Conservation (phyloP, 2,797 vertebrate genomes). For the Enteromius thamalakanensis region DNA sequence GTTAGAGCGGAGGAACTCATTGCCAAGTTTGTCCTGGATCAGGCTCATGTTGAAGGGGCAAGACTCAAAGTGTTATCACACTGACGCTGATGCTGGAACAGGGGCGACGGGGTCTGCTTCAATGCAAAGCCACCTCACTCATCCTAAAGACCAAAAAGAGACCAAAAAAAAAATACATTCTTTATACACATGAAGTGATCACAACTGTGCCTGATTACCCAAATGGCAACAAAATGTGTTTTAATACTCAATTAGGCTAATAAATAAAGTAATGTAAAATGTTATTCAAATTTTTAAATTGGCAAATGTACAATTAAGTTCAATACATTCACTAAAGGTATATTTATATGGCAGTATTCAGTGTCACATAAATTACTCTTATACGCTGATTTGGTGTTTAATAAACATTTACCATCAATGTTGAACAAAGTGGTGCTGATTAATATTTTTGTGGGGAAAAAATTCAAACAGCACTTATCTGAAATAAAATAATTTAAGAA, state of each 20-base stretch:
- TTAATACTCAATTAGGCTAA: background rate
- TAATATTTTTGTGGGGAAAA: background rate
- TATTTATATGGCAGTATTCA: background rate
- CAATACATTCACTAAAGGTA: background rate
- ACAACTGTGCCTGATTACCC: background rate
- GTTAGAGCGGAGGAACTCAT: conserved; percentile 88
- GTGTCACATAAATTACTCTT: background rate
- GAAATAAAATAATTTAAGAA: no score
- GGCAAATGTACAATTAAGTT: background rate
- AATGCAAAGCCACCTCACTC: conserved; percentile 72
- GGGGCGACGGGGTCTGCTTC: conserved; percentile 49
- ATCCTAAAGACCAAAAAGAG: conserved; percentile 65
- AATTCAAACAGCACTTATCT: no score
- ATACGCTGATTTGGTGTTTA: background rate
- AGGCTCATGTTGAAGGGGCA: conserved; percentile 79
- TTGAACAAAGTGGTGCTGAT: background rate
- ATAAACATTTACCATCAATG: background rate
- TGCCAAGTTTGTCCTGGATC: conserved; percentile 88
- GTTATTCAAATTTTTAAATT: background rate
- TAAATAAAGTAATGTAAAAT: no score
- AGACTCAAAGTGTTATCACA: conserved; percentile 58
- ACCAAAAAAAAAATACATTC: background rate
- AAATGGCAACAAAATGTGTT: background rate
- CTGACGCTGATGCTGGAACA: conserved; percentile 21
- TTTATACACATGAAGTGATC: background rate